These are phyloP conservation scores for Bellardia pandia DNA, from an alignment of 2,888 invertebrate genomes.

Conservation along the genomic window DNA sequence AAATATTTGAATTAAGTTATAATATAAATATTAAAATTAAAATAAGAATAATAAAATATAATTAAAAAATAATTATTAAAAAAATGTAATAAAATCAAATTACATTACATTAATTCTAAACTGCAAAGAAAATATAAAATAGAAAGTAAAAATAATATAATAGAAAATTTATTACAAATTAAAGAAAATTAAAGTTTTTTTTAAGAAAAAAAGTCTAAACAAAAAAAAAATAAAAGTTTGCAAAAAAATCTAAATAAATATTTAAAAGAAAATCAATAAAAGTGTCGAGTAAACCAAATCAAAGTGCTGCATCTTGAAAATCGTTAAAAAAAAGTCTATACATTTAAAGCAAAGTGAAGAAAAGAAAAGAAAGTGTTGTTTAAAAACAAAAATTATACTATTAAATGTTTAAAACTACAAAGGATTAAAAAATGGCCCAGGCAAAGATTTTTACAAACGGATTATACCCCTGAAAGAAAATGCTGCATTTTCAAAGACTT, in stretches of 20 bases:
- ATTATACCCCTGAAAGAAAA: conserved; percentile 70
- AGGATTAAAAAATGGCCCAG: conserved; percentile 50
- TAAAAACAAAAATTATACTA: neutral
- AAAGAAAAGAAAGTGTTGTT: conserved; percentile 15
- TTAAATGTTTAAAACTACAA: conserved; percentile 17
- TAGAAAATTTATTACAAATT: neutral
- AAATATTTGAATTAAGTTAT: neutral
- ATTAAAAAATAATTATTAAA: no score
- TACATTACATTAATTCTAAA: no score
- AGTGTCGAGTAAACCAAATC: neutral
- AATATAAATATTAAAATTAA: no score
- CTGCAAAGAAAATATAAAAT: conserved; percentile 12
- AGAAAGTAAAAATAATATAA: conserved; percentile 24
- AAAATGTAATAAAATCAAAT: no score
- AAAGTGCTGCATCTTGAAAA: conserved; percentile 74
- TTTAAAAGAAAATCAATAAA: neutral
- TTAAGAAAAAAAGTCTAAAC: conserved; percentile 34
- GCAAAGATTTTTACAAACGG: conserved; percentile 66
- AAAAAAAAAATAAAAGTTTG: neutral
- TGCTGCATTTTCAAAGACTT: conserved; percentile 72
- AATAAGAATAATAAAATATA: no score
- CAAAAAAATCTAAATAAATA: neutral
- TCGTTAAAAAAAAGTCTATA: conserved; percentile 53
- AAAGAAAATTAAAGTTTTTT: conserved; percentile 6
- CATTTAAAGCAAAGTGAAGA: conserved; percentile 23